These are phyloP conservation scores for Zenarchopterus dispar DNA, from an alignment of 2,797 vertebrate genomes.

Conservation along the genomic window DNA sequence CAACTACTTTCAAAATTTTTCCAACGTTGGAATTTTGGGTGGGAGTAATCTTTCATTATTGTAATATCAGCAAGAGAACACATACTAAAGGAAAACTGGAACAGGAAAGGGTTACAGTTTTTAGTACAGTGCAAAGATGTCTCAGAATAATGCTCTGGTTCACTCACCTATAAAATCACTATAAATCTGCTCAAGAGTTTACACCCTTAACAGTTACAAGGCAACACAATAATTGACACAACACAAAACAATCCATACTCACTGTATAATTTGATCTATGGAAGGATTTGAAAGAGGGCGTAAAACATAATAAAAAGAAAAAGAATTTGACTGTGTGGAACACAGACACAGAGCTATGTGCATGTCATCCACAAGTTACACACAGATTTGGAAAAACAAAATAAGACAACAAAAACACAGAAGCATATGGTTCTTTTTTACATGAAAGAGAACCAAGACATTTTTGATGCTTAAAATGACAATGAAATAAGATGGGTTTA, in stretches of 20 bases:
- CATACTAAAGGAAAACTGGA: background rate
- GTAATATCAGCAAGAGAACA: background rate
- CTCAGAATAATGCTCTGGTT: background rate
- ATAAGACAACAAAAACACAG: background rate
- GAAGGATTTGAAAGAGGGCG: conserved; percentile 46
- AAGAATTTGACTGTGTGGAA: conserved; percentile 3
- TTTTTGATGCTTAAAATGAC: too few relatives aligned
- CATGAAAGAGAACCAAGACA: too few relatives aligned
- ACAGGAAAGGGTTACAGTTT: background rate
- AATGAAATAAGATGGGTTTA: too few relatives aligned
- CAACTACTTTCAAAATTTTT: background rate
- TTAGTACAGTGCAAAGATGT: too few relatives aligned
- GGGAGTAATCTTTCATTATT: background rate
- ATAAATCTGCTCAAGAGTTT: background rate
- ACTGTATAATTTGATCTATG: conserved; percentile 81
- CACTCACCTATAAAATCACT: conserved; percentile 11
- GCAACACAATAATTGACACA: conserved; percentile 19
- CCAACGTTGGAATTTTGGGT: background rate
- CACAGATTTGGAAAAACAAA: background rate
- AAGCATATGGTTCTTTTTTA: background rate
- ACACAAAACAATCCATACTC: conserved; percentile 63
- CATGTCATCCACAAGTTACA: background rate
- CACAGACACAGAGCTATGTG: conserved; percentile 1
- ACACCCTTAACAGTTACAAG: conserved; percentile 6
- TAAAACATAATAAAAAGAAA: conserved; percentile 34